Conservation (phyloP, 2,113 vertebrate species). For the Zosterops japonicus region DNA sequence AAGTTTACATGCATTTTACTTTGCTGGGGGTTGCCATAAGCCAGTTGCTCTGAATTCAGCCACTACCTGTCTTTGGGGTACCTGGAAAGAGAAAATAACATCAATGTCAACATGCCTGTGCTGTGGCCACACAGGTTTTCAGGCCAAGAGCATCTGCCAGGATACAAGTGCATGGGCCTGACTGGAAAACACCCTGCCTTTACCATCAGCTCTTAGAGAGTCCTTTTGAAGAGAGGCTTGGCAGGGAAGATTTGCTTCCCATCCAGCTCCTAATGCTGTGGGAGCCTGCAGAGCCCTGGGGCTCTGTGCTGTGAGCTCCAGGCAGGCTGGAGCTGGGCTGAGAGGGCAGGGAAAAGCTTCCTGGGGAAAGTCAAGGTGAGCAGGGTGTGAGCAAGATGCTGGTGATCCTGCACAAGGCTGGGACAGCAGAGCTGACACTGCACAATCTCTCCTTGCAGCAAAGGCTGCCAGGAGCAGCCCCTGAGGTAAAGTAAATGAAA, state of each 20-base stretch:
- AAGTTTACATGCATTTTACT: background rate
- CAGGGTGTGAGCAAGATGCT: background rate
- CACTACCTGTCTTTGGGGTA: background rate
- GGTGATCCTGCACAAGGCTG: background rate
- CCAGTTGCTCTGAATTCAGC: background rate
- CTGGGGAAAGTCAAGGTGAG: background rate
- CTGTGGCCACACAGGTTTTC: background rate
- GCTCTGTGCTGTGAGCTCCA: rapidly evolving
- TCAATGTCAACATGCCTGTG: background rate
- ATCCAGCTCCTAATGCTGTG: background rate
- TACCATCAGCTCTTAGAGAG: background rate
- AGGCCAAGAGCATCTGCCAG: background rate
- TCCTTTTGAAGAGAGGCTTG: background rate
- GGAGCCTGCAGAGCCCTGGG: background rate
- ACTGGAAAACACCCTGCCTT: conserved; percentile 28
- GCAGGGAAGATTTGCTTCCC: background rate
- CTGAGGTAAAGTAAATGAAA: conserved; percentile 35
- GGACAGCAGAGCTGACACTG: background rate
- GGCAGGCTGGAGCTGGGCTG: background rate
- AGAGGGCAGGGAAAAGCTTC: background rate
- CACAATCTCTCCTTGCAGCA: background rate
- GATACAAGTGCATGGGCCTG: background rate
- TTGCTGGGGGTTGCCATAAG: background rate
- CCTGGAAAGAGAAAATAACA: background rate
- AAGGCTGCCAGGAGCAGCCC: background rate